Conservation (phyloP, 2,888 invertebrate genomes). For the Chrysolina americana region DNA sequence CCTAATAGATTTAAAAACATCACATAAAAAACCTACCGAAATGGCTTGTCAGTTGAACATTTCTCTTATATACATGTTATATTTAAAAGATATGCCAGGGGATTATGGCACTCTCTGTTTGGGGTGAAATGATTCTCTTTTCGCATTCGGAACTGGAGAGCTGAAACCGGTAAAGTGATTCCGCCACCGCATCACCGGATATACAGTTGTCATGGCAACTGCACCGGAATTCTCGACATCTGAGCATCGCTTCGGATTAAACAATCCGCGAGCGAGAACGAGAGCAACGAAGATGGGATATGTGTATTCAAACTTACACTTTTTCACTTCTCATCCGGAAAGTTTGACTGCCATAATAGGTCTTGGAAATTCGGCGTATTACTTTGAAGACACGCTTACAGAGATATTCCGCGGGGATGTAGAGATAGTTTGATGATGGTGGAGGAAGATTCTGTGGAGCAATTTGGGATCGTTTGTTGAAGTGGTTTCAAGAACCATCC, state of each 20-base stretch:
- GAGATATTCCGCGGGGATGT: conserved; percentile 16
- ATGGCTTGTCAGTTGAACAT: conserved; percentile 41
- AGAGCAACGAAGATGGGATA: conserved; percentile 31
- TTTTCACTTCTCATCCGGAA: conserved; percentile 50
- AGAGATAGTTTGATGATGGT: neutral
- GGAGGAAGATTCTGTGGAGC: neutral
- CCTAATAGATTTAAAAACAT: conserved; percentile 42
- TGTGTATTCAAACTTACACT: conserved; percentile 46
- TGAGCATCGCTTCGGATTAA: conserved; percentile 63
- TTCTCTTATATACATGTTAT: conserved; percentile 36
- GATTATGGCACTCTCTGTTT: conserved; percentile 40
- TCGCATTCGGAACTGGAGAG: conserved; percentile 5
- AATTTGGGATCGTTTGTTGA: too few relatives aligned
- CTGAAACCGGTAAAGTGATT: conserved; percentile 61
- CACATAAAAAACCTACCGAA: conserved; percentile 34
- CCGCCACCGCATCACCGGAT: conserved; percentile 62
- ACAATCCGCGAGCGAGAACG: conserved; percentile 56
- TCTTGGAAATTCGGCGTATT: conserved; percentile 40
- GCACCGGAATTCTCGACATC: conserved; percentile 63
- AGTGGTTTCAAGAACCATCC: too few relatives aligned
- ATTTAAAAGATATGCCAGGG: conserved; percentile 34
- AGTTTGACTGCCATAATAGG: conserved; percentile 42
- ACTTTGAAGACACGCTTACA: conserved; percentile 31
- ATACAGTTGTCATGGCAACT: conserved; percentile 65
- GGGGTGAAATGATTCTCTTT: conserved; percentile 39